Base-by-base conservation (phyloP, 2,797 vertebrate species). In the Bufotes viridis region DNA sequence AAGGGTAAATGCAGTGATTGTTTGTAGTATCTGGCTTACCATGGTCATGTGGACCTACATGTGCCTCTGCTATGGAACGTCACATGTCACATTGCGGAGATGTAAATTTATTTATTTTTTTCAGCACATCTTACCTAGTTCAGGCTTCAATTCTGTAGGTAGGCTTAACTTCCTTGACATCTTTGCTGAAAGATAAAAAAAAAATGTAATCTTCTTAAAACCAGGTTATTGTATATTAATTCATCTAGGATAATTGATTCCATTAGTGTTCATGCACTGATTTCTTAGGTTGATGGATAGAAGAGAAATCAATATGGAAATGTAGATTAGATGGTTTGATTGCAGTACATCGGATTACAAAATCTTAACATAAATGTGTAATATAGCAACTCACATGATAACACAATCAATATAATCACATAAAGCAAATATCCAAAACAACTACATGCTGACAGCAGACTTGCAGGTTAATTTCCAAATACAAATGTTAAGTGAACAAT, bases 111-210 rank as follows among this genome's bases (percentile, higher is more conserved):
- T 20, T 8, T 61, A 20, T 9, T 5, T 65, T n/a, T 65, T n/a
- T 65, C 63, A 65, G 63, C 63, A 78, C 75, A 15, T 24, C 98
- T 98, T 98, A 99, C 98, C 98, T 97, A 99, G 96, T 95, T 99
- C 98, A 96, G 98, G 98, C 97, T 99, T 99, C 97, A 99, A 96
- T 95, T 99, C 98, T 96, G 98, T 99, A 96, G 98, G 98, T 96
- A 99, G 98, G 96, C 98, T 99, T 98, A 99, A 97, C 96, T 99
- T 99, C 96, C 98, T 98, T 97, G 98, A 99, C 98, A 99, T 99
- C 97, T 97, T 99, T 96, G 98, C 98, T 99, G 97, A 96, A 96
- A 85, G 34, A 85, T 67, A 84, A 99, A 96, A 96, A 98, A 98
- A 94, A 92, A 96, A 89, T 42, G 42, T 42, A 42, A 42, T 42